Evolutionary conservation across 2,888 invertebrate species (phyloP), one percentile per base, ranked within the genome.

Genomic region (Alitta virens): DNA sequence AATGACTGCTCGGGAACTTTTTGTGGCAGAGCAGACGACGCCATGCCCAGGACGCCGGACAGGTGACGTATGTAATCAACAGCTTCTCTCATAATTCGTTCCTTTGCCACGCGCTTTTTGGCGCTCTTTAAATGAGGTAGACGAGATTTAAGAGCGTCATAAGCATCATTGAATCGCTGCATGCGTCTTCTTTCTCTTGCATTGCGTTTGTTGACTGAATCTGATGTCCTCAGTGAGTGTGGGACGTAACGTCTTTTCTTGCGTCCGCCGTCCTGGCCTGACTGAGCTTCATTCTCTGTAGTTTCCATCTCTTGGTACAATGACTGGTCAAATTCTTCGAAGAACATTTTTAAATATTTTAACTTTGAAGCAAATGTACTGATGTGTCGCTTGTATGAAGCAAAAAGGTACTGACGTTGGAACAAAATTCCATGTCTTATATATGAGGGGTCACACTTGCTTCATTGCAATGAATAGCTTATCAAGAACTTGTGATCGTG

Each of bases 21-120:
- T 12, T 33, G 5, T 33, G 33, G 33, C 33, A 33, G 7, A 33
- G 33, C 33, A 33, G 33, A 7, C 33, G 33, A 33, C 33, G 12
- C 33, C 12, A 33, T 12, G 5, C 33, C 33, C 46, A 55, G 40
- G 38, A 55, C 42, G 38, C 38, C 23, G 9, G 16, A 2, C 42
- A 55, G 25, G 23, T 27, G n/a, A 2, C 25, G 16, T 26, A 60
- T 60, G 38, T 60, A 60, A 26, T 43, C 55, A 1, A 49, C 26
- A 2, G 60, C 60, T 23, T 43, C 54, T 24, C 60, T 9, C 21
- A 60, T 53, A 21, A 60, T 54, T 5, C 43, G 46, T 23, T 60
- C 60, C 50, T 60, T 60, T 14, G 60, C 54, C 1, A 60, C 50
- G n/a, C 60, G 27, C 46, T 54, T 60, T 3, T 16, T 43, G 49